Evolutionary conservation across 2,888 invertebrate genomes (phyloP).

Genomic region (Halictus quadricinctus): DNA sequence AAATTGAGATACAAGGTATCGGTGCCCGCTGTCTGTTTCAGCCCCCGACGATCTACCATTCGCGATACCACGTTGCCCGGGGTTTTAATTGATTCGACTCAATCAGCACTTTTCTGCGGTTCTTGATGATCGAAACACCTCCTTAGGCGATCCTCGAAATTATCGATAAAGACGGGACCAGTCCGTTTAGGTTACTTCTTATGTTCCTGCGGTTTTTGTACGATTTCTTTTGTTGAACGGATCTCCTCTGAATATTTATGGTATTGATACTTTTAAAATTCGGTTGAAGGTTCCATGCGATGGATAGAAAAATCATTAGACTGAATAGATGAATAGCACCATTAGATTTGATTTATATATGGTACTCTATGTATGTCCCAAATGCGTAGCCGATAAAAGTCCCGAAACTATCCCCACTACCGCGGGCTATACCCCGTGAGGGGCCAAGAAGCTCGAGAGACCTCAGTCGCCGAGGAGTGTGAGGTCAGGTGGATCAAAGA

Average conservation of each 20-base stretch:
- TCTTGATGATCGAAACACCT: slow-evolving; percentile 1
- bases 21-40: slow-evolving; percentile 25
- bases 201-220: neutral
- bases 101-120: slow-evolving; percentile 20
- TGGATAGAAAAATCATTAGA: neutral
- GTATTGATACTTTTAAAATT: neutral
- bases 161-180: neutral
- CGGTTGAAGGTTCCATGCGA: neutral
- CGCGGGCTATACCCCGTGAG: too few species aligned
- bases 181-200: neutral
- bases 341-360: neutral
- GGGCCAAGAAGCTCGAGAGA: too few species aligned
- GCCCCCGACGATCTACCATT: slow-evolving; percentile 1
- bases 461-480: too few species aligned
- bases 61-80: neutral
- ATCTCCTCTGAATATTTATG: neutral
- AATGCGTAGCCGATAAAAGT: too few species aligned
- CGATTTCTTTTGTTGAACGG: neutral
- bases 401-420: too few species aligned
- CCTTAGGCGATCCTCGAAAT: neutral
- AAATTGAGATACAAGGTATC: slow-evolving; percentile 52
- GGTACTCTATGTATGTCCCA: too few species aligned
- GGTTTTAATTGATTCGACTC: slow-evolving; percentile 47
- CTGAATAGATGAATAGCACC: neutral
- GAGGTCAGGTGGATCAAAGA: too few species aligned